Evolutionary conservation across 2,888 invertebrate species (phyloP).

Genomic region (Parapristionchus giblindavisi): DNA sequence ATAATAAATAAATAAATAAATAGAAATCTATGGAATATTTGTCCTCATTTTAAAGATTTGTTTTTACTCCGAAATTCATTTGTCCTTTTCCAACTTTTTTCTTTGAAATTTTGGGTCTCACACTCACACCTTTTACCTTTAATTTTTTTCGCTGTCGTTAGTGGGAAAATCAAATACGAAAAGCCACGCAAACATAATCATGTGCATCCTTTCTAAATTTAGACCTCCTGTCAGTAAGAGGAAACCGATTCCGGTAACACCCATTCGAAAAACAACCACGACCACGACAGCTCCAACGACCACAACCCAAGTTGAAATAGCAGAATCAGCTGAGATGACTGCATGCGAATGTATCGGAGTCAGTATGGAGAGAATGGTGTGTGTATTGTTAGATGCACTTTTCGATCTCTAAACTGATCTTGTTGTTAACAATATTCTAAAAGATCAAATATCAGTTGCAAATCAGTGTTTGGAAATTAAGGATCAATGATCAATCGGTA

Average conservation of each 20-base stretch:
- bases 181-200: too few species aligned
- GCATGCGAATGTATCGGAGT: slow-evolving; percentile 33
- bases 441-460: not conserved
- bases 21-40: too few species aligned
- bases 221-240: not conserved
- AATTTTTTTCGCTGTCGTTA: too few species aligned
- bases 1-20: too few species aligned
- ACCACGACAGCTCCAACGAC: not conserved
- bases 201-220: too few species aligned
- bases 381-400: not conserved
- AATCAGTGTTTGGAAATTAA: not conserved
- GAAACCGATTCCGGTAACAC: not conserved
- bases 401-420: not conserved
- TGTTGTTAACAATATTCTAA: not conserved
- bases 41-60: too few species aligned
- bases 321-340: not conserved
- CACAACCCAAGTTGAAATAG: not conserved
- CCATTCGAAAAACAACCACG: not conserved
- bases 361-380: slow-evolving; percentile 32
- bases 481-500: not conserved
- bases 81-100: too few species aligned
- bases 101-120: too few species aligned
- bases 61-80: too few species aligned
- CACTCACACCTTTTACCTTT: too few species aligned
- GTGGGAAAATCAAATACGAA: too few species aligned